A percentile compares a stretch with the other conserved stretches of the same genome.
Evolutionary conservation across 2,888 invertebrate species (phyloP).

Genomic region (Watsonalla cultraria): DNA sequence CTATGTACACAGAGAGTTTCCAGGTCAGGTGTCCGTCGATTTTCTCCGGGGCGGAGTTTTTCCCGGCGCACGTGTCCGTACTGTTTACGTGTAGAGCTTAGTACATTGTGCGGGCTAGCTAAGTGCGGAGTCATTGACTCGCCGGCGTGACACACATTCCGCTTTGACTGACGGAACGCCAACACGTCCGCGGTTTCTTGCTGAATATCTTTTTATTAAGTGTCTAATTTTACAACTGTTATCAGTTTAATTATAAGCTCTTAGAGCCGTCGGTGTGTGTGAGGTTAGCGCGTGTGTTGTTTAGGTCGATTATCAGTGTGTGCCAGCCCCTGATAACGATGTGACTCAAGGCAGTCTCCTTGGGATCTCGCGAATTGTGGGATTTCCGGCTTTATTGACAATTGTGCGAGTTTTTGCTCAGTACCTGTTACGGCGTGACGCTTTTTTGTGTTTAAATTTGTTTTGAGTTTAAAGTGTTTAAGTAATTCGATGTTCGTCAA

Average conservation of each 20-base stretch:
- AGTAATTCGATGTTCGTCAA: slow-evolving; percentile 6
- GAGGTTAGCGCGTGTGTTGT: slow-evolving; percentile 17
- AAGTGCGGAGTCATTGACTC: slow-evolving; percentile 70
- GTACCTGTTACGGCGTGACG: slow-evolving; percentile 6
- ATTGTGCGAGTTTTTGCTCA: slow-evolving; percentile 13
- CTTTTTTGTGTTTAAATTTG: slow-evolving; percentile 8
- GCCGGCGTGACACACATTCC: slow-evolving; percentile 76
- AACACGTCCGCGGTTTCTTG: slow-evolving; percentile 56
- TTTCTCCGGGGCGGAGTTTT: slow-evolving; percentile 41
- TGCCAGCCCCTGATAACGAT: slow-evolving; percentile 36
- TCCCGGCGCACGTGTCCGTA: slow-evolving; percentile 59
- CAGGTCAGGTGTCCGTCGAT: slow-evolving; percentile 28
- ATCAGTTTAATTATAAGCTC: slow-evolving; percentile 28
- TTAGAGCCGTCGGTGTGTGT: slow-evolving; percentile 11
- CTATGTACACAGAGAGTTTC: slow-evolving; percentile 22
- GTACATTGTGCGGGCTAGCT: slow-evolving; percentile 37
- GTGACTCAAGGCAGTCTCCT: slow-evolving; percentile 36
- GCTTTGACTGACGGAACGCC: slow-evolving; percentile 56
- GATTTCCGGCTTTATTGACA: slow-evolving; percentile 23
- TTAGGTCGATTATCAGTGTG: slow-evolving; percentile 23
- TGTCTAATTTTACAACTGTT: slow-evolving; percentile 41
- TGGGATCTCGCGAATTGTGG: slow-evolving; percentile 33
- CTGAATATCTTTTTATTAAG: slow-evolving; percentile 38
- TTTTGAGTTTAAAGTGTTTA: slow-evolving; percentile 1
- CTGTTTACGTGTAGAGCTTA: slow-evolving; percentile 56